Evolutionary conservation across 2,797 vertebrate genomes (phyloP), one percentile per base, ranked within the genome.

Genomic region (Alcedo quadribrachys): DNA sequence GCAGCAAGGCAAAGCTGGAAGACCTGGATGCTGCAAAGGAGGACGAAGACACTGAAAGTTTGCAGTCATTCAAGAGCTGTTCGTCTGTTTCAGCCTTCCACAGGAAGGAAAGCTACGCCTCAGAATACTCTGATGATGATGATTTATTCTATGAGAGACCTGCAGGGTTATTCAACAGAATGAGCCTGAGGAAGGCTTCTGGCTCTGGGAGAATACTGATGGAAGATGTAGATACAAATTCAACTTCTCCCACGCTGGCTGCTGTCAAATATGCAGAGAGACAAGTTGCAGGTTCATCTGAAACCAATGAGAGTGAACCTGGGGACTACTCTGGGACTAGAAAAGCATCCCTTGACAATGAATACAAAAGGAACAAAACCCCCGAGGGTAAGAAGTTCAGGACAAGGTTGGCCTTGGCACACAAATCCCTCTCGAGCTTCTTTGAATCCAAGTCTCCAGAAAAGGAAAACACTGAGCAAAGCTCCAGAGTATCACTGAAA

Each of bases 401-500:
- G 54, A 97, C 98, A 76, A 98, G 98, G 53, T 93, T 99, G 28
- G 98, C 98, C 70, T 98, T 98, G 91, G 98, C 98, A 19, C 98
- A 99, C 45, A 98, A 98, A 93, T 98, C 98, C 15, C 97, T 99
- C 24, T 98, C 98, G 32, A 98, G 97, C 69, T 98, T 99, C 46
- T 99, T 99, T 95, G 99, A 99, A 95, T 97, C 98, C 20, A 98
- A 95, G 87, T 95, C 92, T 33, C 53, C 95, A 63, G 98, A 98
- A 65, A 98, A 98, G 81, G 98, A 98, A 61, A 97, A 92, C 19
- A 60, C 88, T 8, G 92, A 96, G 13, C 97, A 95, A 75, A 93
- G 46, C 63, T 90, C 89, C 21, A 96, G 90, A 50, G 45, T 65
- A 12, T 73, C 93, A 19, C 15, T 88, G 85, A 97, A 96, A 93